Evolutionary conservation across 2,888 invertebrate species (phyloP).

Genomic region (Pammene aurita): DNA sequence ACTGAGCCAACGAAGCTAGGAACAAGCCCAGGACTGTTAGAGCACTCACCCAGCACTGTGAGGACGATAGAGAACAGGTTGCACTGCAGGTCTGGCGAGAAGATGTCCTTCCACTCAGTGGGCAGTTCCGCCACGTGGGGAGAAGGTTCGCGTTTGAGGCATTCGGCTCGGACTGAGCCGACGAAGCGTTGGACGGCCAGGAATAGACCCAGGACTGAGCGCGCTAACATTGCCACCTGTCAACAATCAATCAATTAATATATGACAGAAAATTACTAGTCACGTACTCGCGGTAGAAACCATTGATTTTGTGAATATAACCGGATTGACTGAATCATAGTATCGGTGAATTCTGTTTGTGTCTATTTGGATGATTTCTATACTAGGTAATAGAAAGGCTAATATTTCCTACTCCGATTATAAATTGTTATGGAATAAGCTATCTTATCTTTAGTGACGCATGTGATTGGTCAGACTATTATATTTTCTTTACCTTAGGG

Average conservation of each 20-base stretch:
- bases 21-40: neutral
- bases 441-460: too few relatives aligned
- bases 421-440: too few relatives aligned
- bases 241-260: conserved; percentile 11
- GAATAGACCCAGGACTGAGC: conserved; percentile 81
- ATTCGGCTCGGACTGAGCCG: conserved; percentile 51
- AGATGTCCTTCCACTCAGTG: conserved; percentile 91
- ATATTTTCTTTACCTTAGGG: conserved; percentile 77
- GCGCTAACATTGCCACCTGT: conserved; percentile 78
- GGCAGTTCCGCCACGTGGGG: conserved; percentile 70
- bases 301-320: too few relatives aligned
- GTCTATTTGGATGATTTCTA: too few relatives aligned
- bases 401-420: too few relatives aligned
- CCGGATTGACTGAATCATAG: too few relatives aligned
- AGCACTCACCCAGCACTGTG: conserved; percentile 55
- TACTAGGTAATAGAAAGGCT: too few relatives aligned
- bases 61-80: conserved; percentile 71
- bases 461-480: too few relatives aligned
- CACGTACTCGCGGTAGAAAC: too few relatives aligned
- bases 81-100: conserved; percentile 85
- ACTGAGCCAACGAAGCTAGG: conserved; percentile 63
- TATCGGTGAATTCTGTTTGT: too few relatives aligned
- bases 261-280: neutral
- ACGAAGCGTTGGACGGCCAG: conserved; percentile 75
- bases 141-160: conserved; percentile 53